Percentiles rank a stretch among this genome's conserved stretches.
These are phyloP conservation scores for Tympanoctomys barrerae DNA, from an alignment of 2,797 vertebrate genomes.

Conservation along the genomic window DNA sequence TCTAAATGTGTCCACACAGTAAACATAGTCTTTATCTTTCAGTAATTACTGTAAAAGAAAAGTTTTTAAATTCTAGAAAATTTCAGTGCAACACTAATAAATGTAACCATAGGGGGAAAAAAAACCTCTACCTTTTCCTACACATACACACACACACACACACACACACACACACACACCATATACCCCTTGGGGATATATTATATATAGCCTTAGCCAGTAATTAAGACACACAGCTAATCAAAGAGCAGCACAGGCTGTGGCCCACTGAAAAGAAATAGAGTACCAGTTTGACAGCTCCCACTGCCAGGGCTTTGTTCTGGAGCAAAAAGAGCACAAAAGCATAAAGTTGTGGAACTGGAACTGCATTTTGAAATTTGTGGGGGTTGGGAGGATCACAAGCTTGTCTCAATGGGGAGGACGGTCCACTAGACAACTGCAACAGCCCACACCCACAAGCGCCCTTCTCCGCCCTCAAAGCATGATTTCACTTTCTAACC, in stretches of 20 bases:
- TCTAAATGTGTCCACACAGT: conserved; percentile 24
- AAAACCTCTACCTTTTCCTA: conserved; percentile 1
- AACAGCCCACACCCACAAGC: conserved; percentile 71
- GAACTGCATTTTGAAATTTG: conserved; percentile 31
- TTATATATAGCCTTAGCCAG: conserved; percentile 63
- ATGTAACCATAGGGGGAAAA: conserved; percentile 32
- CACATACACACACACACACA: background rate
- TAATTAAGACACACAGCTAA: conserved; percentile 71
- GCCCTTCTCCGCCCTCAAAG: conserved; percentile 66
- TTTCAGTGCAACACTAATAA: conserved; percentile 61
- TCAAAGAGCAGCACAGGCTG: conserved; percentile 61
- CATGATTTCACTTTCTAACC: conserved; percentile 81
- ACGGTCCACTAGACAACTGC: conserved; percentile 68
- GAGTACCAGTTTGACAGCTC: conserved; percentile 63
- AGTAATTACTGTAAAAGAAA: conserved; percentile 48
- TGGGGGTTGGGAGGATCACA: background rate
- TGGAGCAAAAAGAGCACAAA: conserved; percentile 68
- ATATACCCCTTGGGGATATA: conserved; percentile 59
- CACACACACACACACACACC: background rate
- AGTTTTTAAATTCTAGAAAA: conserved; percentile 70
- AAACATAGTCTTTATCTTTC: conserved; percentile 30
- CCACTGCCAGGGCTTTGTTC: conserved; percentile 74
- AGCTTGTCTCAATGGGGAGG: conserved; percentile 19
- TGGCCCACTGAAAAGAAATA: conserved; percentile 66
- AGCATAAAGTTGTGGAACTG: conserved; percentile 73